Evolutionary conservation across 1,140 invertebrate genomes (phyloP), one percentile per base, ranked within the genome.

Genomic region (Neotoxoptera formosana): DNA sequence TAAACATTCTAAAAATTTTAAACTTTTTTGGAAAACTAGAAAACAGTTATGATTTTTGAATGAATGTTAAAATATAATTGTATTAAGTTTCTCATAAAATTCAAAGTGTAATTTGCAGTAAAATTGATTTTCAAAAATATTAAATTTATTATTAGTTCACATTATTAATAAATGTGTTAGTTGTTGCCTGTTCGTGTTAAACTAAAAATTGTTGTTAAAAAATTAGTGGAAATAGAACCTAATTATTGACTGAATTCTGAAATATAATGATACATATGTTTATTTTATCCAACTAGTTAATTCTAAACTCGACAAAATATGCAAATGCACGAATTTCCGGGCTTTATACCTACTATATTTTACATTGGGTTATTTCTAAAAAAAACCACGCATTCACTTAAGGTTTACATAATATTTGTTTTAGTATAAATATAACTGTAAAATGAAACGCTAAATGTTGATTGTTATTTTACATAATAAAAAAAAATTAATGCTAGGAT

Each of bases 241-340:
- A 76, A 76, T 76, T 76, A n/a, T 76, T 76, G n/a, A 76, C 60
- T 76, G n/a, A 34, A 76, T 76, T 6, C 20, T 53, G 60, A 1
- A 34, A 14, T 76, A 76, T 76, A 76, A 76, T 76, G 60, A 76
- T 76, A 76, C 60, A 76, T 76, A 76, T 76, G 60, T 76, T 76
- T 76, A 76, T 76, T 76, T 76, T 76, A 76, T 76, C 60, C 60
- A 76, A 76, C 60, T 76, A 76, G 60, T 76, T 76, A 76, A n/a
- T 76, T 76, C 60, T 76, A 76, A 76, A 34, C 60, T 76, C 60
- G 60, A 76, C 60, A 76, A 76, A 76, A 76, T 76, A 76, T 76
- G 60, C n/a, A 34, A 76, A n/a, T 76, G 60, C n/a, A 34, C 21
- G 60, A 76, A 76, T 76, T 76, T 76, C 60, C 60, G 30, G 60